Percentiles rank a stretch among this genome's conserved stretches.
Evolutionary conservation across 1,140 invertebrate species (phyloP).

Genomic region (Halesus radiatus): DNA sequence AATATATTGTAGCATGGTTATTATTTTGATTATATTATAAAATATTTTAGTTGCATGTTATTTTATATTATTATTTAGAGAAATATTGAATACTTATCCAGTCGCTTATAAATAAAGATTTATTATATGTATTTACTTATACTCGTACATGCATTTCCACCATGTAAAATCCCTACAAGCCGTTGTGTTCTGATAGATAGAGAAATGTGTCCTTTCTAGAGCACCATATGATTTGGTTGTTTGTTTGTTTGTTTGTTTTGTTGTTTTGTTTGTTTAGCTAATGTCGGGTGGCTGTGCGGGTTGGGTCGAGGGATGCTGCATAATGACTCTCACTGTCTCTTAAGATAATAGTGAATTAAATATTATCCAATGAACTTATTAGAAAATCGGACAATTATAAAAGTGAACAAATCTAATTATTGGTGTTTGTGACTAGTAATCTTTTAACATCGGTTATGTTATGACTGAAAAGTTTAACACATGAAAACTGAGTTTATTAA

Average conservation of each 20-base stretch:
- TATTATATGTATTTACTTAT: background rate
- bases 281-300: slow-evolving; percentile 54
- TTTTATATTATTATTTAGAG: slow-evolving; percentile 3
- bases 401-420: slow-evolving; percentile 43
- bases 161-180: background rate
- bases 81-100: background rate
- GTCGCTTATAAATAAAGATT: no score
- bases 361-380: slow-evolving; percentile 50
- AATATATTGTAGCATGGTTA: background rate
- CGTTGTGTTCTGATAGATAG: slow-evolving; percentile 21
- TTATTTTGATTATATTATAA: background rate
- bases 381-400: slow-evolving; percentile 50
- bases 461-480: slow-evolving; percentile 54
- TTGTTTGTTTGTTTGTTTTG: no score
- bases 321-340: slow-evolving; percentile 52
- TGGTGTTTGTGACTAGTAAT: slow-evolving; percentile 46
- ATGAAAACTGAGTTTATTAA: slow-evolving; percentile 54
- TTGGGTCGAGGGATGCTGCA: slow-evolving; percentile 55
- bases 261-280: no score
- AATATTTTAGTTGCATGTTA: slow-evolving; percentile 21
- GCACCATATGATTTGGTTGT: slow-evolving; percentile 9
- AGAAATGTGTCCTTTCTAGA: slow-evolving; percentile 23
- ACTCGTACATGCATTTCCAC: background rate
- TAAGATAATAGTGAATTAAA: slow-evolving; percentile 55
- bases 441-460: slow-evolving; percentile 46